These are phyloP conservation scores for Perithous albicinctus DNA, from an alignment of 2,888 invertebrate genomes.

Conservation along the genomic window DNA sequence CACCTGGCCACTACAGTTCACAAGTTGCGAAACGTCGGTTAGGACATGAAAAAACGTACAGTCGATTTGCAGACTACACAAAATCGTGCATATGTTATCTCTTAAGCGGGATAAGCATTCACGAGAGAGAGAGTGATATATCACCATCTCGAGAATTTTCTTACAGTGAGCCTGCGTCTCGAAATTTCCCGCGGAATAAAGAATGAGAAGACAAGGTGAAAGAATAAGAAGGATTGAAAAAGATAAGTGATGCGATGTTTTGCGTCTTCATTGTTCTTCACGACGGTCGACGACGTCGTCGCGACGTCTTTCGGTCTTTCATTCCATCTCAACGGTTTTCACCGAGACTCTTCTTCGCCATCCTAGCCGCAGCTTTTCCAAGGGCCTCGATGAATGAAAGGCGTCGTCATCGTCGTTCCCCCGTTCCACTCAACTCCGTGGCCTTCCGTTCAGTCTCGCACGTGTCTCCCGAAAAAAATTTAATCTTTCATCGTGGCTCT, in stretches of 20 bases:
- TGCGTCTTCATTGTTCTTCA: slow-evolving; percentile 49
- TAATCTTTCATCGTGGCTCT: slow-evolving; percentile 26
- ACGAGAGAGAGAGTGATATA: background rate
- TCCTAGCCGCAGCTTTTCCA: slow-evolving; percentile 27
- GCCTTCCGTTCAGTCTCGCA: background rate
- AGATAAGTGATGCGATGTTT: slow-evolving; percentile 30
- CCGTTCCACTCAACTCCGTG: background rate
- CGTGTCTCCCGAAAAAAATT: slow-evolving; percentile 27
- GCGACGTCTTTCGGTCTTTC: slow-evolving; percentile 47
- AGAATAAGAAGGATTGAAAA: slow-evolving; percentile 36
- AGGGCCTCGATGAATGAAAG: slow-evolving; percentile 50
- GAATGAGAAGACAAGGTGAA: background rate
- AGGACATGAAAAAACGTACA: background rate
- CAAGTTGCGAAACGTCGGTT: background rate
- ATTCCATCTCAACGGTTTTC: slow-evolving; percentile 35
- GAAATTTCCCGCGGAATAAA: slow-evolving; percentile 10
- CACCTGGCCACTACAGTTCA: background rate
- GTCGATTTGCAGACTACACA: background rate
- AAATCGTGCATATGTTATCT: background rate
- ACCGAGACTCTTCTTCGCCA: slow-evolving; percentile 15
- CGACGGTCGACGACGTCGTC: slow-evolving; percentile 34
- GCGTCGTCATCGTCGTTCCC: background rate
- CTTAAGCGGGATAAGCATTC: background rate
- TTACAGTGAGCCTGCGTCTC: background rate
- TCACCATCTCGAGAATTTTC: slow-evolving; percentile 1